Base-by-base conservation (phyloP, 2,888 invertebrate species). In the Ormyrus rosae region DNA sequence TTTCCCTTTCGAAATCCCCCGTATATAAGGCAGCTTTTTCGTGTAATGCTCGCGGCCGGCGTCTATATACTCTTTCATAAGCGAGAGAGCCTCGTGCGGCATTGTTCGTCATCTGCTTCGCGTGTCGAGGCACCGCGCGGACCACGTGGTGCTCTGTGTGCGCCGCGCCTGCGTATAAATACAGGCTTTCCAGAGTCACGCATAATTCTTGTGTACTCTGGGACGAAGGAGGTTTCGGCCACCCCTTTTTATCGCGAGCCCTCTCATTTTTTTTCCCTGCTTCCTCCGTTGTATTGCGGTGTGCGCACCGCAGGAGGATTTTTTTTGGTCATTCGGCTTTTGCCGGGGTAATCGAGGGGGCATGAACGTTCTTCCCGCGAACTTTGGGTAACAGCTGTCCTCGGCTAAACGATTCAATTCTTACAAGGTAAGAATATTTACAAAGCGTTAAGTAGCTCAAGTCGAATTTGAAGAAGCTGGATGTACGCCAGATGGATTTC, bases 21-120 rank as follows among this genome's bases (percentile, higher is more conserved):
- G 80, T 61, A 80, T 34, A 34, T 80, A 80, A 80, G 72, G 76
- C 76, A 75, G 74, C 78, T 81, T 75, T 79, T 81, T 81, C 78
- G 46, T 71, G 71, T 75, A 71, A 78, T 78, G 74, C 81, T 71
- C 73, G 76, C 65, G 56, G 61, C 60, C n/a, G 61, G 55, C 51
- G 64, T 76, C 34, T 34, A 34, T 34, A 4, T 34, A 34, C 34
- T 34, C 34, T 34, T 34, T 81, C 72, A 77, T 77, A 74, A 78
- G 78, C n/a, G 58, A 11, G 51, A 34, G 68, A 19, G 50, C 60
- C 67, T 80, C 75, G 80, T 65, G 74, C 75, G 75, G 56, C 53
- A 72, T 73, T 69, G 67, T 77, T 72, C 70, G 69, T 73, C 77
- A 72, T 72, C 80, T 75, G 75, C 67, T 55, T 79, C 76, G 76